phyloP scores from a whole-genome alignment of 2,113 vertebrate species.

The Vanacampus margaritifer region DNA sequence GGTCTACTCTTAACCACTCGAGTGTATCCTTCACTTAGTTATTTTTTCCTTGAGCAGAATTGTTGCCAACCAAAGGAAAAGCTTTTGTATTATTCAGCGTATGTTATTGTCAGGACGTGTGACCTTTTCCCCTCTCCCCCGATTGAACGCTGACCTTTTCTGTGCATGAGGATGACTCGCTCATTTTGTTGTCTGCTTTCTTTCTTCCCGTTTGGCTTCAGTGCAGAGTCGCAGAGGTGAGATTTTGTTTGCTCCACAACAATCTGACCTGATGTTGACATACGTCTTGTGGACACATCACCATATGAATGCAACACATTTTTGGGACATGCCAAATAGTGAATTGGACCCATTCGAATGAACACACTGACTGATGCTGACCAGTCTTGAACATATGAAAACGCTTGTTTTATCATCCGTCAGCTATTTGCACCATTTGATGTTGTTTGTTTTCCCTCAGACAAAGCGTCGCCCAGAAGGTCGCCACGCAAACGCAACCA shows the following conservation, averaged over 20 bases:
- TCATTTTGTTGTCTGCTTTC: slow-evolving; percentile 36
- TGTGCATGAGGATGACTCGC: slow-evolving; percentile 28
- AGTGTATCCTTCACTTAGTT: too few species aligned
- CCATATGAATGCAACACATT: too few species aligned
- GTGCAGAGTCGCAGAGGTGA: slow-evolving; percentile 99
- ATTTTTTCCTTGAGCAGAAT: too few species aligned
- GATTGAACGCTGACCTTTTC: slow-evolving; percentile 29
- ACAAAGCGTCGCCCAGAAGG: slow-evolving; percentile 92
- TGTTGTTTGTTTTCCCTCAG: slow-evolving; percentile 53
- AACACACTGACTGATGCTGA: too few species aligned
- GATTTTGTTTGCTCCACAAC: slow-evolving; percentile 30
- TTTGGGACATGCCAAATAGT: too few species aligned
- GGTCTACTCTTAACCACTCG: too few species aligned
- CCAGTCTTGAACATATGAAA: too few species aligned
- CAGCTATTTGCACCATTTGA: too few species aligned
- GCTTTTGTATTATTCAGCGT: too few species aligned
- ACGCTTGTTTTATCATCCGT: not conserved
- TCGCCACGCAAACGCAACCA: slow-evolving; percentile 92
- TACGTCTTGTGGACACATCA: not conserved
- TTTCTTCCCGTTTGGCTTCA: slow-evolving; percentile 76
- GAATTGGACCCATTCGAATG: too few species aligned
- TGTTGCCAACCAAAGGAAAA: too few species aligned
- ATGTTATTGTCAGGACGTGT: too few species aligned
- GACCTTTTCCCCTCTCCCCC: slow-evolving; percentile 24
- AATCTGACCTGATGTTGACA: not conserved